phyloP scores from a whole-genome alignment of 2,888 invertebrate genomes.

The Muschampia plurimacula region DNA sequence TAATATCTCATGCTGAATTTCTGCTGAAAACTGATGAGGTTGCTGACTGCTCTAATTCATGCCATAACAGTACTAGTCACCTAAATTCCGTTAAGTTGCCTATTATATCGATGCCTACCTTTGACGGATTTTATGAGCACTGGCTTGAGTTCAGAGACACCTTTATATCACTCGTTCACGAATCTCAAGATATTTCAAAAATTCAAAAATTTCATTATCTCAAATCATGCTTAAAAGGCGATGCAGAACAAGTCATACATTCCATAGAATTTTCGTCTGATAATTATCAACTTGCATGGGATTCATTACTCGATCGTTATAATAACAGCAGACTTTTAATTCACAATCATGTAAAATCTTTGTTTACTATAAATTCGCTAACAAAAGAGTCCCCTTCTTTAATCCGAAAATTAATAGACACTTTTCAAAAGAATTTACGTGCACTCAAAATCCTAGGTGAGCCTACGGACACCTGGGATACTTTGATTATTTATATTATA shows the following conservation, averaged over 20 bases:
- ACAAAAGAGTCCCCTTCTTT: slow-evolving; percentile 40
- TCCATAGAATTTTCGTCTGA: slow-evolving; percentile 33
- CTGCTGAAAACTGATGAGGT: slow-evolving; percentile 24
- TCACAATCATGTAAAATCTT: slow-evolving; percentile 43
- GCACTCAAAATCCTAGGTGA: slow-evolving; percentile 42
- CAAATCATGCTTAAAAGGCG: slow-evolving; percentile 28
- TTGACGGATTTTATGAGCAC: slow-evolving; percentile 45
- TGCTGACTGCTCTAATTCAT: slow-evolving; percentile 15
- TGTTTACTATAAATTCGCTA: slow-evolving; percentile 39
- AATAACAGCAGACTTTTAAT: slow-evolving; percentile 38
- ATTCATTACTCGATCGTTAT: slow-evolving; percentile 29
- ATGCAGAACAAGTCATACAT: slow-evolving; percentile 27
- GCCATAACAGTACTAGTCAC: slow-evolving; percentile 5
- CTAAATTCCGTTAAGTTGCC: slow-evolving; percentile 38
- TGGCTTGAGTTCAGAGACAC: slow-evolving; percentile 45
- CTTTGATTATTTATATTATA: slow-evolving; percentile 42
- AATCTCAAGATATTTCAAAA: slow-evolving; percentile 11
- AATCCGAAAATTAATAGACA: slow-evolving; percentile 43
- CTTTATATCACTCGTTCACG: slow-evolving; percentile 13
- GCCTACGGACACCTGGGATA: slow-evolving; percentile 42
- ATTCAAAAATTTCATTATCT: slow-evolving; percentile 41
- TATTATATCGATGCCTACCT: slow-evolving; percentile 41
- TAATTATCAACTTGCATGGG: slow-evolving; percentile 41
- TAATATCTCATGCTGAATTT: slow-evolving; percentile 32
- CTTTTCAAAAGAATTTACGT: slow-evolving; percentile 42